These are phyloP conservation scores for Agonopterix arenella DNA, from an alignment of 2,888 invertebrate genomes.

Conservation along the genomic window DNA sequence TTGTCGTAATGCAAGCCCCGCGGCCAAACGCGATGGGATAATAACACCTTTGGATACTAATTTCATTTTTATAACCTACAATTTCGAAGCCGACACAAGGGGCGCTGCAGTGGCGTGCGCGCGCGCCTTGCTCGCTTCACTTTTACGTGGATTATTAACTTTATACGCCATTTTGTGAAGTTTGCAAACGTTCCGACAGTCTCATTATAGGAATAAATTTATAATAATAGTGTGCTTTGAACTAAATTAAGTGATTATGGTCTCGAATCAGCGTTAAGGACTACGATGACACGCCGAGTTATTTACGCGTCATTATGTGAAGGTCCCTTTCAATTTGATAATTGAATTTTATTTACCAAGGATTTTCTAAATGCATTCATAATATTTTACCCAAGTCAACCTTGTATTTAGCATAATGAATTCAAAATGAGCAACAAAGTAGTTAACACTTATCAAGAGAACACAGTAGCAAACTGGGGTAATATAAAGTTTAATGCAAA, in stretches of 20 bases:
- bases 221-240: conserved; percentile 67
- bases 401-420: conserved; percentile 25
- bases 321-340: conserved; percentile 35
- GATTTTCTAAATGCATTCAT: conserved; percentile 31
- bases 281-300: conserved; percentile 62
- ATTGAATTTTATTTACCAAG: conserved; percentile 33
- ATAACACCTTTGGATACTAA: conserved; percentile 76
- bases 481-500: conserved; percentile 62
- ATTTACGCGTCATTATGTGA: conserved; percentile 51
- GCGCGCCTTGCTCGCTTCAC: conserved; percentile 56
- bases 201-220: conserved; percentile 70
- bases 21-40: conserved; percentile 77
- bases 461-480: conserved; percentile 41
- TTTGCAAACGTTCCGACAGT: conserved; percentile 70
- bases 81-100: conserved; percentile 76
- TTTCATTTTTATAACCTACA: conserved; percentile 78
- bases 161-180: conserved; percentile 74
- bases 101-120: conserved; percentile 75
- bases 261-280: conserved; percentile 60
- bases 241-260: conserved; percentile 73
- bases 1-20: conserved; percentile 76
- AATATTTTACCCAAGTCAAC: conserved; percentile 17
- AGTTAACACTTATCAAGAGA: conserved; percentile 32
- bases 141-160: conserved; percentile 74
- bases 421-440: conserved; percentile 22